Percentiles rank a stretch among this genome's conserved stretches.
phyloP scores from a whole-genome alignment of 2,888 invertebrate genomes.

The Zaprionus obscuricornis region DNA sequence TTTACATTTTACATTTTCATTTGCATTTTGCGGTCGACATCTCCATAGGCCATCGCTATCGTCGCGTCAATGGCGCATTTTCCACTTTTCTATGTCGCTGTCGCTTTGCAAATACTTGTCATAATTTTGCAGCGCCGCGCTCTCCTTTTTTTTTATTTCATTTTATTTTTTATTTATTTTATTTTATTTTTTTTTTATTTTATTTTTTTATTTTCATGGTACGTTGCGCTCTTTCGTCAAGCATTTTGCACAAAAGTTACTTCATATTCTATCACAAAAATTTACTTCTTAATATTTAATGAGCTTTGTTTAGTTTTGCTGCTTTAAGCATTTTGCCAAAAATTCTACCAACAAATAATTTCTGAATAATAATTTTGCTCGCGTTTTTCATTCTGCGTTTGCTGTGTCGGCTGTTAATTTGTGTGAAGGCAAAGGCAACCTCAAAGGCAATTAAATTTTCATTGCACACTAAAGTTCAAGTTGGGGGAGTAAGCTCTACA shows the following conservation, averaged over 20 bases:
- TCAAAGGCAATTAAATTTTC: slow-evolving; percentile 69
- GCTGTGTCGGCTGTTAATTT: slow-evolving; percentile 28
- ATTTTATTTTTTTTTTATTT: background rate
- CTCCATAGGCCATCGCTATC: slow-evolving; percentile 29
- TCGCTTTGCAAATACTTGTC: slow-evolving; percentile 50
- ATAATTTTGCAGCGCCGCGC: slow-evolving; percentile 65
- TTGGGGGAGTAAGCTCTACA: slow-evolving; percentile 36
- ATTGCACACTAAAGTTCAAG: slow-evolving; percentile 45
- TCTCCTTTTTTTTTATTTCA: slow-evolving; percentile 32
- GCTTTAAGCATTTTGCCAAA: slow-evolving; percentile 26
- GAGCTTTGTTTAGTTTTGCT: slow-evolving; percentile 34
- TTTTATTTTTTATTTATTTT: slow-evolving; percentile 17
- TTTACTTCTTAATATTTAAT: slow-evolving; percentile 56
- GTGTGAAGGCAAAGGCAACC: slow-evolving; percentile 41
- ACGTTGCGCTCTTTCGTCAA: slow-evolving; percentile 56
- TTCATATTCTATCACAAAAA: no score
- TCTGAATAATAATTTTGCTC: slow-evolving; percentile 5
- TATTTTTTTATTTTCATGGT: slow-evolving; percentile 36
- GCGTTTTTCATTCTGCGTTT: slow-evolving; percentile 12
- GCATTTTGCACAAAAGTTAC: slow-evolving; percentile 32
- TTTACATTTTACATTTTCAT: slow-evolving; percentile 62
- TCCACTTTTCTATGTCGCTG: slow-evolving; percentile 38
- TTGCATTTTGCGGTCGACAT: slow-evolving; percentile 46
- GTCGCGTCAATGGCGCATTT: slow-evolving; percentile 39
- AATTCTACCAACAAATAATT: slow-evolving; percentile 14